Evolutionary conservation across 2,888 invertebrate genomes (phyloP).

Genomic region (Lingula anatina): DNA sequence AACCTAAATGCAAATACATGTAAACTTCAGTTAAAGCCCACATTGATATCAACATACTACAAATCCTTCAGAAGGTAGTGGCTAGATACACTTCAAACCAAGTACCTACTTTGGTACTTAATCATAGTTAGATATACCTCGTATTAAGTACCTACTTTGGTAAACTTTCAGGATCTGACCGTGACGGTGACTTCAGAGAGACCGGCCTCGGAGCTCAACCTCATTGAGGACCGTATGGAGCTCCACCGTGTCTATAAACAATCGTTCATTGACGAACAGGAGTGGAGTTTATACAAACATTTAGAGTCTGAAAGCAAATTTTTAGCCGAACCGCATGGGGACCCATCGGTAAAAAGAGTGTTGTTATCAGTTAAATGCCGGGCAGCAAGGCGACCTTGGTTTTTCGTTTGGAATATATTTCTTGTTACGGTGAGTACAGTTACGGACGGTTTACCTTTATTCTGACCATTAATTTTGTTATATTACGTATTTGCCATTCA

Average conservation of each 20-base stretch:
- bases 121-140: too few species aligned
- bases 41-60: too few species aligned
- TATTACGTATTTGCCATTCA: too few species aligned
- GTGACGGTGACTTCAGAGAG: conserved; percentile 42
- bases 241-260: conserved; percentile 43
- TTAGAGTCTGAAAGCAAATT: conserved; percentile 45
- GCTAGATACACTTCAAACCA: too few species aligned
- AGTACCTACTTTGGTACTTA: too few species aligned
- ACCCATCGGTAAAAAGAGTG: conserved; percentile 40
- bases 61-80: too few species aligned
- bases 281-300: conserved; percentile 46
- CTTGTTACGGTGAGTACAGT: conserved; percentile 43
- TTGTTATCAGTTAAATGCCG: conserved; percentile 46
- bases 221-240: conserved; percentile 37
- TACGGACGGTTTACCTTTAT: too few species aligned
- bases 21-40: too few species aligned
- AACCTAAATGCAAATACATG: too few species aligned
- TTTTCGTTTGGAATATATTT: conserved; percentile 51
- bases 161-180: conserved; percentile 40
- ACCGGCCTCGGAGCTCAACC: conserved; percentile 34
- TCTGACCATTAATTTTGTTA: too few species aligned
- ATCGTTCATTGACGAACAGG: conserved; percentile 48
- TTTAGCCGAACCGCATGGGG: too few species aligned
- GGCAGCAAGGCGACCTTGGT: conserved; percentile 46
- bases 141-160: too few species aligned